These are phyloP conservation scores for Sycobia sp. DNA, from an alignment of 1,140 invertebrate species.

Conservation along the genomic window DNA sequence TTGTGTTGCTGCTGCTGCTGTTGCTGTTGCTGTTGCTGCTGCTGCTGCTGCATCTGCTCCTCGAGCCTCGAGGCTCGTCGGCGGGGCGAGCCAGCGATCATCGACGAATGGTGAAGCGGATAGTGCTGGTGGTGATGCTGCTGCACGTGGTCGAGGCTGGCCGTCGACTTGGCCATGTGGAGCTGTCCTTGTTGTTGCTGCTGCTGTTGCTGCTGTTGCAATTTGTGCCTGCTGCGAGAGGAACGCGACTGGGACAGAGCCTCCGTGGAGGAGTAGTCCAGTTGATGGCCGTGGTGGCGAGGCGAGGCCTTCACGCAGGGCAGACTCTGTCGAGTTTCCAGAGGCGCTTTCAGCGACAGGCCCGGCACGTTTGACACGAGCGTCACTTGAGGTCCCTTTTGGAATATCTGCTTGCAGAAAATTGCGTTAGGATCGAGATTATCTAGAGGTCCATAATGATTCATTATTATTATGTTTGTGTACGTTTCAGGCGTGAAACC, in stretches of 20 bases:
- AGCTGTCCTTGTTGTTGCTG: constrained; percentile 41
- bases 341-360: constrained; percentile 57
- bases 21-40: constrained; percentile 47
- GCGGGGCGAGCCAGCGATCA: constrained; percentile 27
- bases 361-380: constrained; percentile 66
- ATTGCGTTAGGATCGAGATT: no score
- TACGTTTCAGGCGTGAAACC: no score
- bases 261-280: constrained; percentile 48
- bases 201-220: constrained; percentile 42
- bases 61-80: constrained; percentile 45
- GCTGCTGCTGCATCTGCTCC: no score
- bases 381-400: constrained; percentile 66
- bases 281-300: constrained; percentile 46
- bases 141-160: constrained; percentile 51
- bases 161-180: constrained; percentile 50
- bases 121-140: constrained; percentile 41
- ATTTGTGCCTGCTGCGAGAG: not conserved
- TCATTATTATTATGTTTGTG: no score
- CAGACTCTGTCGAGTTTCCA: constrained; percentile 51
- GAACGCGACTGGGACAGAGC: not conserved
- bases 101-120: constrained; percentile 37
- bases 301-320: constrained; percentile 38
- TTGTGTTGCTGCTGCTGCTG: constrained; percentile 23
- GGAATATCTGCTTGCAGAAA: constrained; percentile 63
- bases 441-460: no score